Base-by-base conservation (phyloP, 2,888 invertebrate genomes). In the Colletes collaris region DNA sequence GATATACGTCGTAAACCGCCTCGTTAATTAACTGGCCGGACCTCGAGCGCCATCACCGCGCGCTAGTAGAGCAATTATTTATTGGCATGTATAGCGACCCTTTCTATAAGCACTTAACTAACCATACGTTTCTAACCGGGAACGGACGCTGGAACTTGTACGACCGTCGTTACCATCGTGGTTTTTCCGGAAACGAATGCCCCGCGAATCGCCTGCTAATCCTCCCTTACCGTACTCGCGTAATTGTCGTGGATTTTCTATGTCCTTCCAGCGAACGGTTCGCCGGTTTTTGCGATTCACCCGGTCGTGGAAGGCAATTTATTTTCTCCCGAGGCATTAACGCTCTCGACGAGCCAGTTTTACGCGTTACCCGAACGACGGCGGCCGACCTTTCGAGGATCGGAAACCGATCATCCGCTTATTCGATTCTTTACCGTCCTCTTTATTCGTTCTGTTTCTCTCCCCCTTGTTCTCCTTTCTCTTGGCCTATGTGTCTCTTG, bases 21-120 rank as follows among this genome's bases (percentile, higher is more conserved):
- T 84, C 82, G 86, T 86, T 86, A 88, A 88, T 88, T 88, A 88
- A 87, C 78, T 75, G 76, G 63, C 82, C 81, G 80, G 82, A 88
- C 84, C 81, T 83, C 81, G 74, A 77, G 78, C 82, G 74, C 81
- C 84, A 81, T 79, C 75, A 66, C 71, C 63, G 83, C 70, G 70
- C 58, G 86, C 81, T 78, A 82, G 80, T 76, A 63, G 68, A 78
- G 80, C 86, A 83, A 88, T 88, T 87, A 87, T 88, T 86, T 88
- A 87, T 87, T 83, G 79, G 79, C 76, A 62, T 74, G 79, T 71
- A 76, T 64, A 65, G 58, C 74, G 64, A 76, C 79, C 76, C 67
- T 82, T 86, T 80, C 77, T 75, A 72, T 67, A 75, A 83, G 53
- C 76, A 83, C 74, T 67, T 74, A 76, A 67, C 72, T 37, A 55